Evolutionary conservation across 2,797 vertebrate genomes (phyloP), one percentile per base, ranked within the genome.

Genomic region (Vespertilio murinus): DNA sequence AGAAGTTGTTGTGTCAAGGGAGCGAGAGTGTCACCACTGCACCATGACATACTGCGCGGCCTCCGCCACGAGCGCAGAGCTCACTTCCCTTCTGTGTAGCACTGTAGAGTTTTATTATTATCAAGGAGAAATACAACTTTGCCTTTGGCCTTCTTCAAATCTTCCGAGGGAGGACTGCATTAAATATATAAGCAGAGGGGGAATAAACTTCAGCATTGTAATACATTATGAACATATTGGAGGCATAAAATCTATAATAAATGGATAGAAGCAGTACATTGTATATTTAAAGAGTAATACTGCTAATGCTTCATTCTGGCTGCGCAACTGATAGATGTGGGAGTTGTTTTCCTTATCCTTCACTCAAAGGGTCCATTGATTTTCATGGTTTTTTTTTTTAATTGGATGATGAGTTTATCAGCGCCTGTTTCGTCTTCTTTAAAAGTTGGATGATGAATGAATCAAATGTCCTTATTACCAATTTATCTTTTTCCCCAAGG

Each of bases 71-170:
- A 14, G 7, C 28, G 14, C 85, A 33, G 14, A 45, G 65, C 9
- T n/a, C 67, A 54, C 52, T 64, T 56, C 56, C 49, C 75, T 59
- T 38, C 56, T 13, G 25, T 73, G 14, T 35, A 82, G 70, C 33
- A 61, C 40, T 85, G 71, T 69, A 56, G 79, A 82, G 75, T 92
- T 94, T 82, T 83, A 73, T 91, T 91, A 78, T 80, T 87, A 93
- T 35, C 30, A 64, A 71, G 42, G 52, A 96, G 84, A 96, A 96
- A 81, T 88, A 93, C 45, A 85, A 87, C 84, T 90, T 96, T 93
- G 87, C 92, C 74, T 95, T 84, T 40, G 93, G 56, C 73, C 30
- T 65, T 59, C 10, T 90, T 91, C 94, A 94, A 38, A 67, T 93
- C 80, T 95, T 87, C 73, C 61, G 70, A 80, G 33, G 18, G 40